Conservation (phyloP, 2,113 vertebrate species). For the Daubentonia madagascariensis region DNA sequence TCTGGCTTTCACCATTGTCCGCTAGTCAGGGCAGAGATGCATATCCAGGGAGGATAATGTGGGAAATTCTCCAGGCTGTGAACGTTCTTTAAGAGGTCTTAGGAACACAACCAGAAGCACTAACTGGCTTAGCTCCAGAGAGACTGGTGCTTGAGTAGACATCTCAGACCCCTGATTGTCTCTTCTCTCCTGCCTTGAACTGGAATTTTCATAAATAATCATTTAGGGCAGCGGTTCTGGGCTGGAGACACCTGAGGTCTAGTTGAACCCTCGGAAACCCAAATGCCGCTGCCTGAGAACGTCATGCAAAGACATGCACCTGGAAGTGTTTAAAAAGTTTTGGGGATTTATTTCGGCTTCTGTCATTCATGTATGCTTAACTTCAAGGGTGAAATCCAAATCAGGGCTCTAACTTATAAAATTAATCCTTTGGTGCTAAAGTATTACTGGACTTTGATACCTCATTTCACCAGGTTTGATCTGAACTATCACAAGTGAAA, state of each 20-base stretch:
- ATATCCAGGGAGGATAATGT: fast-evolving
- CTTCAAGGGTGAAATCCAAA: neutral
- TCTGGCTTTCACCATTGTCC: constrained; percentile 9
- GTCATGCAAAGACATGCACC: fast-evolving
- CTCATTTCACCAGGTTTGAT: neutral
- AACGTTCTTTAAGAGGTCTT: neutral
- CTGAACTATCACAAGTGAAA: neutral
- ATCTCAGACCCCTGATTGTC: neutral
- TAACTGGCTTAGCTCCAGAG: neutral
- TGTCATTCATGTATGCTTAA: no score
- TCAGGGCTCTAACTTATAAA: neutral
- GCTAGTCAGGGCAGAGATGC: constrained; percentile 8
- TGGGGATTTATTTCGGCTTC: neutral
- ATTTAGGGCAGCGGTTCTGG: neutral
- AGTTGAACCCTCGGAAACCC: neutral
- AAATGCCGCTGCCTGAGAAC: fast-evolving
- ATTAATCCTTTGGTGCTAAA: neutral
- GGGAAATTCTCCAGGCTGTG: neutral
- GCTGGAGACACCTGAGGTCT: neutral
- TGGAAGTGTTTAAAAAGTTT: neutral
- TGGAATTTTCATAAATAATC: neutral
- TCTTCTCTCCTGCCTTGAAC: neutral
- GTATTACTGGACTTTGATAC: neutral
- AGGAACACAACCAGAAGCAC: neutral
- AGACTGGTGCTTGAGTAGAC: fast-evolving